Evolutionary conservation across 2,797 vertebrate species (phyloP), one percentile per base, ranked within the genome.

Genomic region (Pygocentrus nattereri): DNA sequence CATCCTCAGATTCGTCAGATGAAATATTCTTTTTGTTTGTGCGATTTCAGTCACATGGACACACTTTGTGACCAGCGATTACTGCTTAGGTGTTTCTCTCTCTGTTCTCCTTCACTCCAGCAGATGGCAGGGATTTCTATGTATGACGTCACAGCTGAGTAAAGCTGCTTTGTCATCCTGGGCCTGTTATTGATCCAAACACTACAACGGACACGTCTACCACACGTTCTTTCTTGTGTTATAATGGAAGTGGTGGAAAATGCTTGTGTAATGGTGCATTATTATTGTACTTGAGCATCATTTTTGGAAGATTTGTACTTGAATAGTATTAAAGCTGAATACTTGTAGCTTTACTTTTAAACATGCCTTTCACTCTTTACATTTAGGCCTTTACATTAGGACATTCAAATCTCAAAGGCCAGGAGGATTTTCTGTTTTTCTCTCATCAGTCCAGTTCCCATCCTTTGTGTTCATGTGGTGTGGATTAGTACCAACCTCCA

Each of bases 101-200:
- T 38, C n/a, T 3, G 47, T 82, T 62, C 19, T 61, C 2, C 12
- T 78, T 31, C 10, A 18, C 52, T 59, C 68, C 76, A 70, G 49
- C 31, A 83, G 83, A 70, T 79, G 78, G 83, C 61, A 80, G 25
- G 2, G 21, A 77, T 69, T 54, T 56, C 10, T 34, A 34, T n/a
- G 4, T 8, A 34, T 23, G 44, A 65, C n/a, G 7, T 58, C 27
- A 41, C 13, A 23, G 34, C 11, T 56, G 13, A 44, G 8, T 15
- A 16, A 76, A 80, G 61, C 27, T 49, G 78, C 69, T 44, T 21
- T 74, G 64, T 83, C 80, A 76, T 82, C 12, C 15, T 23, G 64
- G 25, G 27, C 52, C n/a, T 38, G 34, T 1, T 38, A 30, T n/a
- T 34, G 21, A 31, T 52, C 54, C 16, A 19, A 30, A 34, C 47